phyloP scores from a whole-genome alignment of 2,888 invertebrate genomes.

The Nephrotoma flavescens region DNA sequence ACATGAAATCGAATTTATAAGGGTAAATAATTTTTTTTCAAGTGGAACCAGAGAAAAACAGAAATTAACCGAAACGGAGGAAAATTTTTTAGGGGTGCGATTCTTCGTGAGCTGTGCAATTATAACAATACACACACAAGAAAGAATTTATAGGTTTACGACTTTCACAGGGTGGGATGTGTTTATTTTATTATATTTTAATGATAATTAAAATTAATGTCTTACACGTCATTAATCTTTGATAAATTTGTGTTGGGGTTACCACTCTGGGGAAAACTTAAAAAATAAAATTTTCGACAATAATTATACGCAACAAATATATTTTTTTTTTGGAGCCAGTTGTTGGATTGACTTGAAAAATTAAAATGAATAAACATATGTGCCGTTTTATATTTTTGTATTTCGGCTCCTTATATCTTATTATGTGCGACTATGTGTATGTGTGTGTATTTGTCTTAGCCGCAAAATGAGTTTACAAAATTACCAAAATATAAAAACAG shows the following conservation, averaged over 20 bases:
- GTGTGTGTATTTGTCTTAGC: neutral
- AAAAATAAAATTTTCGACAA: neutral
- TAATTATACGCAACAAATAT: neutral
- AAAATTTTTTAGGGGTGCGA: neutral
- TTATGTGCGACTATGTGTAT: neutral
- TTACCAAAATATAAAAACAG: neutral
- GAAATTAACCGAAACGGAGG: neutral
- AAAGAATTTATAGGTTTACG: neutral
- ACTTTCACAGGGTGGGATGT: neutral
- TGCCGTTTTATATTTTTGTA: neutral
- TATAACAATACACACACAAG: neutral
- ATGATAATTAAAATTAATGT: neutral
- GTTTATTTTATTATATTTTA: neutral
- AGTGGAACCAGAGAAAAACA: neutral
- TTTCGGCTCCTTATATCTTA: neutral
- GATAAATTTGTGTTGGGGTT: neutral
- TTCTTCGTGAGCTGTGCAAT: neutral
- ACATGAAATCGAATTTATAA: neutral
- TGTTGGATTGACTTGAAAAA: neutral
- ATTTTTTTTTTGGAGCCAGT: neutral
- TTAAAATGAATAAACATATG: neutral
- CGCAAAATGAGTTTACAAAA: neutral
- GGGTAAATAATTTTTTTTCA: neutral
- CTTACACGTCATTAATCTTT: neutral
- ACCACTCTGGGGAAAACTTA: neutral